These are phyloP conservation scores for Chelonus insularis DNA, from an alignment of 1,140 invertebrate genomes.

Conservation along the genomic window DNA sequence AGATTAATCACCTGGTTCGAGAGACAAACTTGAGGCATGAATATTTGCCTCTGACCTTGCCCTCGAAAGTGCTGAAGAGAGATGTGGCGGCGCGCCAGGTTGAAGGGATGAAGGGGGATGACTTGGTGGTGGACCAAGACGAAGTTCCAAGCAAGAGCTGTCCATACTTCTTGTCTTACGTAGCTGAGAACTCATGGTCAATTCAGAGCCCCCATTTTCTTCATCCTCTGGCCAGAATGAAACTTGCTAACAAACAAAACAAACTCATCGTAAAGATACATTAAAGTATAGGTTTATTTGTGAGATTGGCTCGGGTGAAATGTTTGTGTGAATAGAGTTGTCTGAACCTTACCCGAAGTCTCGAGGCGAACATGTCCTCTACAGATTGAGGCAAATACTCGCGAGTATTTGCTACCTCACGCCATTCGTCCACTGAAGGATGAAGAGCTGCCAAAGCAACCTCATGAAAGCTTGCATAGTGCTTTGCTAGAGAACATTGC, in stretches of 20 bases:
- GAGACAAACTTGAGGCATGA: conserved; percentile 67
- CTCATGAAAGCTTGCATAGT: conserved; percentile 85
- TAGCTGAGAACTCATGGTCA: conserved; percentile 72
- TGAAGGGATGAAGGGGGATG: conserved; percentile 33
- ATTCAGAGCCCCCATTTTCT: conserved; percentile 58
- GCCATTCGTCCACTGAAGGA: conserved; percentile 84
- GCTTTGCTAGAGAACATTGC: conserved; percentile 88
- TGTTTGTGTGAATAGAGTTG: not conserved
- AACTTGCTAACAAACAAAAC: conserved; percentile 64
- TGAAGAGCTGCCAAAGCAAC: conserved; percentile 76
- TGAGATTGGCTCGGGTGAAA: not conserved
- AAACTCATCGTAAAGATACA: not conserved
- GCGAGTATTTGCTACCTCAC: conserved; percentile 81
- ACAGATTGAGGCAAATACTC: conserved; percentile 81
- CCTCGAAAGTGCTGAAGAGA: conserved; percentile 64
- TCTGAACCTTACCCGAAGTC: conserved; percentile 65
- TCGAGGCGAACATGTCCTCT: conserved; percentile 77
- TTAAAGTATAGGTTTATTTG: not conserved
- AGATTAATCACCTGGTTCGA: conserved; percentile 59
- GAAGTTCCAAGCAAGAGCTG: conserved; percentile 80
- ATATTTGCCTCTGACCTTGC: conserved; percentile 87
- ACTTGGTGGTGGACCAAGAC: conserved; percentile 54
- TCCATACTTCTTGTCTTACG: conserved; percentile 87
- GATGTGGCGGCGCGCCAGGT: conserved; percentile 39
- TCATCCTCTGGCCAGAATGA: conserved; percentile 79